Conservation (phyloP, 2,888 invertebrate species). For the Adela reaumurella region DNA sequence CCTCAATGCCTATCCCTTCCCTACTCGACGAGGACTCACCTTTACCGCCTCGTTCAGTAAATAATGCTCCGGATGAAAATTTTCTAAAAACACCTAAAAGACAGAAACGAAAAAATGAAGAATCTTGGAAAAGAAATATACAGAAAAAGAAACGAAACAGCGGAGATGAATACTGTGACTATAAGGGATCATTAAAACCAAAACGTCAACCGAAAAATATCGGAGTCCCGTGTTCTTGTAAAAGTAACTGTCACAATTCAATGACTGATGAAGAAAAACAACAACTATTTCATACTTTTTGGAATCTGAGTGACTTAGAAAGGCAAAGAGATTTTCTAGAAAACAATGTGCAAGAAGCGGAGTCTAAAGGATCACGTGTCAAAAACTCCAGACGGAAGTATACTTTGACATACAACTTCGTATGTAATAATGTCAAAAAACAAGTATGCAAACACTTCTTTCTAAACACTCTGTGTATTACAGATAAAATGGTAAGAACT, state of each 20-base stretch:
- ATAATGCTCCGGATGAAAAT: too few species aligned
- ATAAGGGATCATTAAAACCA: neutral
- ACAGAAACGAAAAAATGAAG: neutral
- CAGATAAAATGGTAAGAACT: neutral
- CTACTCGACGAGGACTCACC: too few species aligned
- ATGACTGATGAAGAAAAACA: neutral
- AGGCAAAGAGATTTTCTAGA: neutral
- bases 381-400: neutral
- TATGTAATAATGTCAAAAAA: neutral
- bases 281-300: neutral
- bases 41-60: too few species aligned
- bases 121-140: neutral
- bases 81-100: neutral
- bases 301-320: neutral
- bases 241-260: neutral
- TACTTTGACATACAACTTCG: neutral
- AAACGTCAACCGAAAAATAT: neutral
- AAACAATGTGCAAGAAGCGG: neutral
- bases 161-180: neutral
- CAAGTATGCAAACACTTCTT: neutral
- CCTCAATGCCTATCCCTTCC: too few species aligned
- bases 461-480: neutral
- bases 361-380: neutral
- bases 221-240: neutral
- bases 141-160: neutral